phyloP scores from a whole-genome alignment of 2,888 invertebrate genomes.

The Epirrita christyi region DNA sequence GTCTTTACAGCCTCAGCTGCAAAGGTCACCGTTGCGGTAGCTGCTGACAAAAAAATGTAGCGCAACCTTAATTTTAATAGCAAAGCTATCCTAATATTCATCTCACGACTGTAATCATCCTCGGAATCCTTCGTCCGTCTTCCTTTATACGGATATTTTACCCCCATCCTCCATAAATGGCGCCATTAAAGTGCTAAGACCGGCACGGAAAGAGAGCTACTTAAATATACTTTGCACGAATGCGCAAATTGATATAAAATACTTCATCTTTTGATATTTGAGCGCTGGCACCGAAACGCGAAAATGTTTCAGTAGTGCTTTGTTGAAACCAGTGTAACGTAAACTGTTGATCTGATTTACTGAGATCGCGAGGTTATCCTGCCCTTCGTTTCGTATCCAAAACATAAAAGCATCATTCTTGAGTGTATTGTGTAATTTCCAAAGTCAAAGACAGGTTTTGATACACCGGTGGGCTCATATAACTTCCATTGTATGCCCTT shows the following conservation, averaged over 20 bases:
- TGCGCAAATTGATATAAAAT: conserved; percentile 81
- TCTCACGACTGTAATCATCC: conserved; percentile 56
- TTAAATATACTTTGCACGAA: conserved; percentile 80
- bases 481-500: too few species aligned
- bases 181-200: conserved; percentile 75
- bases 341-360: conserved; percentile 26
- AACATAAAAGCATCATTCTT: too few species aligned
- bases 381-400: too few species aligned
- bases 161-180: conserved; percentile 69
- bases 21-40: too few species aligned
- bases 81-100: conserved; percentile 48
- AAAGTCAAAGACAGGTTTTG: too few species aligned
- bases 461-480: too few species aligned
- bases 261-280: conserved; percentile 70
- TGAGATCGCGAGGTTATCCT: too few species aligned
- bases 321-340: conserved; percentile 23
- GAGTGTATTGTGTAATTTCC: too few species aligned
- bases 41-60: neutral
- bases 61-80: conserved; percentile 46
- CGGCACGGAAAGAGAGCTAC: conserved; percentile 60
- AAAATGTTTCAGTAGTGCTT: conserved; percentile 31
- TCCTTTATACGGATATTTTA: conserved; percentile 68
- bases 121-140: conserved; percentile 62
- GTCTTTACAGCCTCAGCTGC: too few species aligned
- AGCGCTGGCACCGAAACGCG: conserved; percentile 41